phyloP scores from a whole-genome alignment of 2,888 invertebrate species.

The Drosophila atripex region DNA sequence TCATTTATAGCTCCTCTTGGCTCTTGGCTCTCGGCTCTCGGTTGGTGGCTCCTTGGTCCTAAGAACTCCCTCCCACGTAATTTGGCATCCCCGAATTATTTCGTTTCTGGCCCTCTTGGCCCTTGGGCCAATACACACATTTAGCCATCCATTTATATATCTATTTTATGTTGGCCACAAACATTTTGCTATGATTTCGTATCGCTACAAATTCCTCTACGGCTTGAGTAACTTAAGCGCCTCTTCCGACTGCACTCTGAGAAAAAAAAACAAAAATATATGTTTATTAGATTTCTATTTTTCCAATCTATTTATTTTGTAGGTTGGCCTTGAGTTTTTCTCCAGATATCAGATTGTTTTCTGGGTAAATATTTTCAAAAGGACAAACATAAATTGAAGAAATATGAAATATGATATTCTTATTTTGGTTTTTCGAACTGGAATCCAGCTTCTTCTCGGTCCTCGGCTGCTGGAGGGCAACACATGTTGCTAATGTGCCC shows the following conservation, averaged over 20 bases:
- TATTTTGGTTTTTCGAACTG: slow-evolving; percentile 1
- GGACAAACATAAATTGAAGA: background rate
- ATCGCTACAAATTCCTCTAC: slow-evolving; percentile 62
- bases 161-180: slow-evolving; percentile 50
- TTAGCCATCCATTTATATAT: slow-evolving; percentile 49
- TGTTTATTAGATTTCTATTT: background rate
- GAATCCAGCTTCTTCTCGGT: slow-evolving; percentile 16
- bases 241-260: background rate
- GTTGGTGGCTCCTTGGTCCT: background rate
- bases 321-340: too few relatives aligned
- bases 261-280: too few relatives aligned
- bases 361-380: background rate
- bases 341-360: too few relatives aligned
- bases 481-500: slow-evolving; percentile 79
- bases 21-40: too few relatives aligned
- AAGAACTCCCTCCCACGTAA: slow-evolving; percentile 15
- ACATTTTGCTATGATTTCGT: slow-evolving; percentile 55
- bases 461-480: slow-evolving; percentile 64
- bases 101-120: slow-evolving; percentile 14
- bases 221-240: slow-evolving; percentile 18
- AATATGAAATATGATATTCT: background rate
- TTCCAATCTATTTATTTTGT: background rate
- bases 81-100: slow-evolving; percentile 10
- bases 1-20: slow-evolving; percentile 58
- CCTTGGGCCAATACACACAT: slow-evolving; percentile 40